Evolutionary conservation across 2,888 invertebrate genomes (phyloP), one percentile per base, ranked within the genome.

Genomic region (Leuctra nigra): DNA sequence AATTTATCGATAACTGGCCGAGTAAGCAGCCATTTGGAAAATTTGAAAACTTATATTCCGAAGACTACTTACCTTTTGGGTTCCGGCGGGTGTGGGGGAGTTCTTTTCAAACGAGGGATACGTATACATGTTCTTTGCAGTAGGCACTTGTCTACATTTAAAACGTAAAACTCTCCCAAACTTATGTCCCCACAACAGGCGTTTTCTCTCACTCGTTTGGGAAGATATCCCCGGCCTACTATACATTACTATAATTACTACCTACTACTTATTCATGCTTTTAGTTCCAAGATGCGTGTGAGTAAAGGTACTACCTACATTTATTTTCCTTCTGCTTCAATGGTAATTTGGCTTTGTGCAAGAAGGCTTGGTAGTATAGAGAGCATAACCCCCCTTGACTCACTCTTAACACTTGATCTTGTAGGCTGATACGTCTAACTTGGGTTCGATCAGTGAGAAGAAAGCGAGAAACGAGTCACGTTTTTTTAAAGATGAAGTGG

Each of bases 401-500:
- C 57, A 56, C 58, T 55, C 59, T 56, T 58, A n/a, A 58, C 57
- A 57, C 59, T 58, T 44, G 62, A 62, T 64, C 62, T 64, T 62
- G 63, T 64, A 64, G 63, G 64, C 63, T 62, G 63, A 62, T 46
- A 46, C 41, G 16, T 41, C 4, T 41, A 35, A 47, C 46, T 58
- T 58, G 58, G 58, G 54, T 59, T 61, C 56, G 58, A 59, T 55
- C 58, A 57, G 54, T 53, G 56, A 55, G n/a, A n/a, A n/a, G n/a
- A n/a, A n/a, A n/a, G n/a, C n/a, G n/a, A n/a, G n/a, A n/a, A n/a
- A n/a, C n/a, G n/a, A n/a, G n/a, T n/a, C n/a, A n/a, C n/a, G n/a
- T n/a, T n/a, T n/a, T n/a, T n/a, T n/a, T n/a, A n/a, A n/a, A 62
- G 54, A 62, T 60, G 63, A 63, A 61, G 61, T 59, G 58, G 59